Percentiles rank a stretch among this genome's conserved stretches.
Evolutionary conservation across 2,888 invertebrate species (phyloP).

Genomic region (Nomada flava): DNA sequence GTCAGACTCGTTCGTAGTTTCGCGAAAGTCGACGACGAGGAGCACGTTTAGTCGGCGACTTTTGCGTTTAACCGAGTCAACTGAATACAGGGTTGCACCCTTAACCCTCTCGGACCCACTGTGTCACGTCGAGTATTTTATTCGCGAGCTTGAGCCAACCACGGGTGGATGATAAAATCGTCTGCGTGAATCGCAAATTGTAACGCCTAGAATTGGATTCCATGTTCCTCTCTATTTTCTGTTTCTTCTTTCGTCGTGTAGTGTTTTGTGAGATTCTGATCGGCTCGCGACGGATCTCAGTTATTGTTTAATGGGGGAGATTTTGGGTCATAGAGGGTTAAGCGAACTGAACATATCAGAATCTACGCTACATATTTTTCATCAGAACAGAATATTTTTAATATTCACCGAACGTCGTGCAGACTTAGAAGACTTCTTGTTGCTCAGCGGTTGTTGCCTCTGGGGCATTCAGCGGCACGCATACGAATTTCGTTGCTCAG

Average conservation of each 20-base stretch:
- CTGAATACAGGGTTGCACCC: constrained; percentile 56
- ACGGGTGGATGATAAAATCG: too few species aligned
- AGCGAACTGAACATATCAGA: constrained; percentile 56
- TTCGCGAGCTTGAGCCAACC: too few species aligned
- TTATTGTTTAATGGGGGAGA: neutral
- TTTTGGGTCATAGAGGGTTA: constrained; percentile 47
- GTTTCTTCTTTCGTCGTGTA: too few species aligned
- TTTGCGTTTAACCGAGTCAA: constrained; percentile 43
- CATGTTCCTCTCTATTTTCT: too few species aligned
- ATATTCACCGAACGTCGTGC: constrained; percentile 43
- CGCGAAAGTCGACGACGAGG: constrained; percentile 6
- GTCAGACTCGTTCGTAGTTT: constrained; percentile 44
- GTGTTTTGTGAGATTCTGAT: too few species aligned
- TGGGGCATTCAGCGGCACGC: constrained; percentile 17
- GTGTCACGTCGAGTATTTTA: neutral
- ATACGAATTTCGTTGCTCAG: constrained; percentile 27
- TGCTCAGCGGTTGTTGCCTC: constrained; percentile 46
- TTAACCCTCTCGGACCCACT: constrained; percentile 45
- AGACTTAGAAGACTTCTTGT: constrained; percentile 40
- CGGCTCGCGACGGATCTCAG: too few species aligned
- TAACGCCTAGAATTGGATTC: too few species aligned
- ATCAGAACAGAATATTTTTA: constrained; percentile 60
- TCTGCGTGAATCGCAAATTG: too few species aligned
- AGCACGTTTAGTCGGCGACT: constrained; percentile 23
- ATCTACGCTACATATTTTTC: constrained; percentile 56